Evolutionary conservation across 2,888 invertebrate genomes (phyloP), one percentile per base, ranked within the genome.

Genomic region (Pammene aurita): DNA sequence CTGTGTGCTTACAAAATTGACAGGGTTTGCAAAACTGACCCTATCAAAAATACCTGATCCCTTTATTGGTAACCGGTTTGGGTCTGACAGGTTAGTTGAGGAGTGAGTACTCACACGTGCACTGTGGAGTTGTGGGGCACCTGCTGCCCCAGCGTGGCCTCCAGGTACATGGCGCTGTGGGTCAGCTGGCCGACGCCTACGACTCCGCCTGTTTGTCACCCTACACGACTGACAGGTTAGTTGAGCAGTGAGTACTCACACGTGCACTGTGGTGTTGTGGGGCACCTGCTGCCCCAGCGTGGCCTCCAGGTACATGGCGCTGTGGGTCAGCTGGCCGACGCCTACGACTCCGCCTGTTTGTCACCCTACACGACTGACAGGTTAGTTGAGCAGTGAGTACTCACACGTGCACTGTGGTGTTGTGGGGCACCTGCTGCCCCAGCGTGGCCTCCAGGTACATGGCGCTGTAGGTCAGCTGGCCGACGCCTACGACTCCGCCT

Each of bases 81-180:
- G n/a, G 35, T 35, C 4, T 35, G 5, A 35, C 35, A 35, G 4
- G 35, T 35, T n/a, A n/a, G n/a, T n/a, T n/a, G n/a, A 35, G 35
- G 4, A 4, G 35, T 35, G 42, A 9, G 42, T 42, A 42, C 42
- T 42, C 42, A 90, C 90, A 89, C 84, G 70, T 88, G 91, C 72
- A 92, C 86, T 67, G 94, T 94, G 74, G 94, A 94, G 80, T 93
- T 94, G 70, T 89, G 88, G 11, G 93, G 93, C 77, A 94, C 93
- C 76, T 94, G 94, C 80, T 94, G 94, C 54, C 91, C 92, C 56
- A 93, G 82, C 66, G 93, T 88, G 72, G 93, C 93, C 78, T 93
- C 93, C 70, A 94, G 81, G 79, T 93, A 93, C 89, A 93, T 91
- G 72, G 93, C 92, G 84, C 93, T 91, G 82, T 94, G 94, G 69